Evolutionary conservation across 2,113 vertebrate genomes (phyloP), one percentile per base, ranked within the genome.

Genomic region (Polypterus bichir): DNA sequence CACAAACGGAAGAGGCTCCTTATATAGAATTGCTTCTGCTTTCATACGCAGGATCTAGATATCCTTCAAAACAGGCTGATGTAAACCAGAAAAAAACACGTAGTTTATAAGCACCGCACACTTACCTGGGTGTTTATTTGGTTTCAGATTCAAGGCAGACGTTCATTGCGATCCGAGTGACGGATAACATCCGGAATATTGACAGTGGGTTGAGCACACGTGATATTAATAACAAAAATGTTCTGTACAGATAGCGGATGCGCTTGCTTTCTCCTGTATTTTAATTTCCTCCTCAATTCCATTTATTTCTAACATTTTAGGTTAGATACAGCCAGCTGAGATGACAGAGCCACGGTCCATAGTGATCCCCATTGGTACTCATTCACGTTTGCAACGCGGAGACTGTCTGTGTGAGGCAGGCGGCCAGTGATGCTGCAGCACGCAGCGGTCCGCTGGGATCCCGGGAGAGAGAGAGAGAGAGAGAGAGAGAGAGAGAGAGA

Each of bases 371-470:
- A 81, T 84, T 47, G 69, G 69, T 62, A 63, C 68, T 70, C 54
- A 64, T 70, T 74, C 74, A 69, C 67, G 64, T 69, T 48, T 62
- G 45, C 63, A 55, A 10, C 54, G 70, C 68, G 61, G 69, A 76
- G 75, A 77, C 54, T 9, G 54, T 54, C 59, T 62, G 77, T 74
- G 79, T 74, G 74, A 77, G 49, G 49, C 49, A 73, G 69, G 72
- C 74, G 69, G 69, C 74, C 72, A 71, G 73, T 72, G 77, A 66
- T 77, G 77, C 68, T 71, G 79, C 78, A 68, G 75, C 71, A 68
- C 70, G 77, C 62, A 59, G 64, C 60, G 72, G 65, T 75, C 77
- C 69, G 76, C 71, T 73, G 71, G 73, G 76, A 80, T 76, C 47
- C 51, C 9, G 77, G 69, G 76, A 53, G 71, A 56, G 58, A 68